phyloP scores from a whole-genome alignment of 2,888 invertebrate species.

The Acrobasis suavella region DNA sequence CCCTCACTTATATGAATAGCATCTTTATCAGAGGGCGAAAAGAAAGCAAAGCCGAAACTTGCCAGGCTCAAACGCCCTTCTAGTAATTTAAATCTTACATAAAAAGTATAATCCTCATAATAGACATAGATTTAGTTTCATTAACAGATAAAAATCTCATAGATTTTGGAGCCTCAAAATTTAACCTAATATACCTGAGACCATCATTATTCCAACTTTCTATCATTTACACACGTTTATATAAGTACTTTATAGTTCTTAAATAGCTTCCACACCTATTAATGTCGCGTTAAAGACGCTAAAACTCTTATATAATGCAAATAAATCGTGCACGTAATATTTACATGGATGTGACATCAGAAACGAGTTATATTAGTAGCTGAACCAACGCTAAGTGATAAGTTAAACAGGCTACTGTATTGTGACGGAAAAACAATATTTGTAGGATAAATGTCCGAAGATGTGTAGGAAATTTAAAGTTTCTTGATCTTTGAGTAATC shows the following conservation, averaged over 20 bases:
- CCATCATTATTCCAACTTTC: not conserved
- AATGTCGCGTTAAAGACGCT: conserved; percentile 1
- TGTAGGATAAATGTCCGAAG: not conserved
- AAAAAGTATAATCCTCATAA: no score
- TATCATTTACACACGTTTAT: not conserved
- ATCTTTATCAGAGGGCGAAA: no score
- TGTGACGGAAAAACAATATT: not conserved
- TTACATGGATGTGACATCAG: not conserved
- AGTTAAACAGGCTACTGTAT: conserved; percentile 5
- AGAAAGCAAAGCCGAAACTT: no score
- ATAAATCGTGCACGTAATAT: conserved; percentile 4
- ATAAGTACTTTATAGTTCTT: not conserved
- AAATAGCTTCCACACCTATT: not conserved
- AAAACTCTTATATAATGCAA: conserved; percentile 7
- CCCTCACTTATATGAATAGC: no score
- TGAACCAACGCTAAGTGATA: not conserved
- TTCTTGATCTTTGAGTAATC: no score
- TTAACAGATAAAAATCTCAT: no score
- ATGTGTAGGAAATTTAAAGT: not conserved
- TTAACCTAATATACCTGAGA: no score
- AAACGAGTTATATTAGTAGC: conserved; percentile 7
- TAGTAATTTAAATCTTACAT: no score
- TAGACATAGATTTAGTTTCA: no score
- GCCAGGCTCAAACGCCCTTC: no score
- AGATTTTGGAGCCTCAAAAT: no score